These are phyloP conservation scores for Augiades crinisus DNA, from an alignment of 2,888 invertebrate species.

Conservation along the genomic window DNA sequence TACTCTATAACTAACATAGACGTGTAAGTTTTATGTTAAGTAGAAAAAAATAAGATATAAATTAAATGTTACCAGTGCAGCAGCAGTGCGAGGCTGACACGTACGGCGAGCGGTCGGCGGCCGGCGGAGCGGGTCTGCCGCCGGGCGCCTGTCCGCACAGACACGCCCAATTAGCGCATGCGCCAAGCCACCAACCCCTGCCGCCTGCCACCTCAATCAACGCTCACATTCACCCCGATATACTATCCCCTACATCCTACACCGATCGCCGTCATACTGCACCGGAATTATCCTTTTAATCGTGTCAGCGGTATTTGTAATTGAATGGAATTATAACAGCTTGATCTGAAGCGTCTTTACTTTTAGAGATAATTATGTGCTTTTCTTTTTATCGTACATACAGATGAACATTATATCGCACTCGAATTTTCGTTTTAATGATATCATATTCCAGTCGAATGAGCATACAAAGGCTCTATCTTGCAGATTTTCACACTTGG, in stretches of 20 bases:
- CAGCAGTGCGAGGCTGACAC: constrained; percentile 27
- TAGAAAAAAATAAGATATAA: constrained; percentile 2
- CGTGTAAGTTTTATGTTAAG: neutral
- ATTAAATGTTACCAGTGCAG: constrained; percentile 28
- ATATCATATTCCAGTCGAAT: too few relatives aligned
- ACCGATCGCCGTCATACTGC: constrained; percentile 5
- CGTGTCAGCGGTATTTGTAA: neutral
- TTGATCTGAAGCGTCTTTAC: too few relatives aligned
- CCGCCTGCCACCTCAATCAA: constrained; percentile 13
- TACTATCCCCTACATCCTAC: constrained; percentile 13
- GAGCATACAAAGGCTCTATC: too few relatives aligned
- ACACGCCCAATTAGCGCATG: constrained; percentile 77
- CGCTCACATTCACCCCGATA: constrained; percentile 16
- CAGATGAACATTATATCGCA: too few relatives aligned
- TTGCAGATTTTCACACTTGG: too few relatives aligned
- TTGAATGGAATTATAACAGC: neutral
- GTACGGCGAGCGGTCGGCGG: constrained; percentile 28
- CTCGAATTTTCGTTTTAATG: neutral
- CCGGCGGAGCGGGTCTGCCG: constrained; percentile 64
- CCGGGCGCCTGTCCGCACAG: constrained; percentile 50
- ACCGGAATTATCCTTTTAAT: constrained; percentile 3
- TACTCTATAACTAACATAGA: neutral
- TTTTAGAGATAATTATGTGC: too few relatives aligned
- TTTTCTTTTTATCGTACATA: too few relatives aligned
- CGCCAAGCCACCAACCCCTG: constrained; percentile 39